Evolutionary conservation across 2,888 invertebrate genomes (phyloP).

Genomic region (Coenonympha arcania): DNA sequence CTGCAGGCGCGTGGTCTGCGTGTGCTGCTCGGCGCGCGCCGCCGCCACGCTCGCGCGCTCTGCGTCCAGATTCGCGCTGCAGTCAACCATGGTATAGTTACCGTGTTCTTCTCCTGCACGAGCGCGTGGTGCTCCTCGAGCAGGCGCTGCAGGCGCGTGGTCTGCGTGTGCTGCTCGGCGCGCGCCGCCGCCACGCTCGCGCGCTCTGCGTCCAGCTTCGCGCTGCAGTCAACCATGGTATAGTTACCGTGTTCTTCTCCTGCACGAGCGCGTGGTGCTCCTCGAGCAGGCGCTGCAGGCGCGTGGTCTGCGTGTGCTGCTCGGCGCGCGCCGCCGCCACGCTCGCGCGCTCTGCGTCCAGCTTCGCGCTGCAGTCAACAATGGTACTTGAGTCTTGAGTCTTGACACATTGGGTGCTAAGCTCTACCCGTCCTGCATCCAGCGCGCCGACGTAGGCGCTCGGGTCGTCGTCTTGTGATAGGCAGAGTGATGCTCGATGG

Average conservation of each 20-base stretch:
- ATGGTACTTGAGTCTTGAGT: too few species aligned
- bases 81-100: neutral
- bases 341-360: slow-evolving; percentile 77
- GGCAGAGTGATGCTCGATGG: too few species aligned
- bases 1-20: slow-evolving; percentile 76
- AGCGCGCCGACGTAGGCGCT: too few species aligned
- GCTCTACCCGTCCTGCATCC: too few species aligned
- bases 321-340: slow-evolving; percentile 73
- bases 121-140: slow-evolving; percentile 76
- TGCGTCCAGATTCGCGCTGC: slow-evolving; percentile 75
- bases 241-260: slow-evolving; percentile 31
- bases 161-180: slow-evolving; percentile 77
- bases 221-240: slow-evolving; percentile 34
- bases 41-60: slow-evolving; percentile 71
- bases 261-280: slow-evolving; percentile 77
- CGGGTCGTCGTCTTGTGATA: too few species aligned
- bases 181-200: slow-evolving; percentile 61
- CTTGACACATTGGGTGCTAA: too few species aligned
- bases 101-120: slow-evolving; percentile 50
- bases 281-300: slow-evolving; percentile 76
- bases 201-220: slow-evolving; percentile 79
- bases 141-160: slow-evolving; percentile 76
- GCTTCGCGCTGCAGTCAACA: slow-evolving; percentile 58
- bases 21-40: slow-evolving; percentile 76
- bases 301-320: slow-evolving; percentile 75